Base-by-base conservation (phyloP, 2,113 vertebrate genomes). In the Struthio camelus region DNA sequence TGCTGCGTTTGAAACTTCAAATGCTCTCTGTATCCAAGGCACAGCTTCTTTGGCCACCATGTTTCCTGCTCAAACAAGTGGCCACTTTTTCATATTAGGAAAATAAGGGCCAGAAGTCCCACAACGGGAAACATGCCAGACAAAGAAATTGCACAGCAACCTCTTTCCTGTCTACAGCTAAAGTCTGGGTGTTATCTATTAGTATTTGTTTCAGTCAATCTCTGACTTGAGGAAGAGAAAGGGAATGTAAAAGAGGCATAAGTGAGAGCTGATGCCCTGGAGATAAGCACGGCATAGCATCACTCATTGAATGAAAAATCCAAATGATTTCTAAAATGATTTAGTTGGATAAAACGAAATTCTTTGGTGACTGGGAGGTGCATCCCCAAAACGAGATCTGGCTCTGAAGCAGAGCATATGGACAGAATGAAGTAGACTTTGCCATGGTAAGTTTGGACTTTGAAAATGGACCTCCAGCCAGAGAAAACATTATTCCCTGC, bases 71-170 rank as follows among this genome's bases (percentile, higher is more conserved):
- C 81, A 83, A 87, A 87, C 7, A 65, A 85, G 22, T 8, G 54
- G 40, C 7, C 44, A 62, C 3, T 70, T 87, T 91, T 80, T 50
- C 53, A 58, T 64, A 46, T 82, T 34, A 0, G 0, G 46, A 85
- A 93, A 83, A 85, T 1, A 9, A 50, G 34, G 28, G 38, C 81
- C 67, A 59, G n/a, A 91, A 93, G n/a, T 80, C 14, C 50, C 72
- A 64, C 2, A 40, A 51, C 59, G 59, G 56, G 71, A 92, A 89
- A 96, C 13, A 28, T 27, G 10, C 61, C 90, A 80, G 71, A 54
- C 9, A 69, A 97, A 91, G 79, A 25, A 89, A 94, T 91, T 54
- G 78, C 79, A 48, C 17, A 80, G 64, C 34, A 94, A 78, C 24
- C 51, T 78, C 50, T 87, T 78, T 59, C 54, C 12, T 51, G 23